phyloP scores from a whole-genome alignment of 2,113 vertebrate genomes.

The Nannobrachium achirus region DNA sequence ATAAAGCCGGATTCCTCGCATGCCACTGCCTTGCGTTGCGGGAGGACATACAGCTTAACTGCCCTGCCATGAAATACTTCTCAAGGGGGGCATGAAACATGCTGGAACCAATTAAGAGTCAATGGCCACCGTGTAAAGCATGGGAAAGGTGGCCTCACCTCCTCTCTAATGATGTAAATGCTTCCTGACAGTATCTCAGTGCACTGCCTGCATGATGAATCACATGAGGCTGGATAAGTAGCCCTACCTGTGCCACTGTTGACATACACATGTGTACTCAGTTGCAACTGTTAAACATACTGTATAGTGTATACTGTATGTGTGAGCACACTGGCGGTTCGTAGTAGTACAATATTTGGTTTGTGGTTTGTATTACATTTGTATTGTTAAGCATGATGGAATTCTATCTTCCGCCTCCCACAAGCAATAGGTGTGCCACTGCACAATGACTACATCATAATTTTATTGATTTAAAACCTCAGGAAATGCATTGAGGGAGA shows the following conservation, averaged over 20 bases:
- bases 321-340: conserved; percentile 13
- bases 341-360: background rate
- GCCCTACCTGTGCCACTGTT: conserved; percentile 56
- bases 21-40: conserved; percentile 1
- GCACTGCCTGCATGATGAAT: conserved; percentile 61
- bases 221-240: conserved; percentile 39
- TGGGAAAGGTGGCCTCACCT: conserved; percentile 68
- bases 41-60: conserved; percentile 50
- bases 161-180: conserved; percentile 64
- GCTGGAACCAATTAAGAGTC: conserved; percentile 65
- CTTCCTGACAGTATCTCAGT: conserved; percentile 54
- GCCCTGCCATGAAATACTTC: conserved; percentile 47
- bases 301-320: conserved; percentile 37
- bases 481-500: too few species aligned
- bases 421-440: background rate
- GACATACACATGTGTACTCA: conserved; percentile 30
- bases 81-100: conserved; percentile 63
- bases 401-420: background rate
- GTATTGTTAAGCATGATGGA: background rate
- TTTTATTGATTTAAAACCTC: too few species aligned
- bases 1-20: background rate
- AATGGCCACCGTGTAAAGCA: conserved; percentile 61
- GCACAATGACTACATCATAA: background rate
- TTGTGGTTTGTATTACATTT: background rate
- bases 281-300: conserved; percentile 12